Percentiles rank a stretch among this genome's conserved stretches.
These are phyloP conservation scores for Macquaria australasica DNA, from an alignment of 2,113 vertebrate genomes.

Conservation along the genomic window DNA sequence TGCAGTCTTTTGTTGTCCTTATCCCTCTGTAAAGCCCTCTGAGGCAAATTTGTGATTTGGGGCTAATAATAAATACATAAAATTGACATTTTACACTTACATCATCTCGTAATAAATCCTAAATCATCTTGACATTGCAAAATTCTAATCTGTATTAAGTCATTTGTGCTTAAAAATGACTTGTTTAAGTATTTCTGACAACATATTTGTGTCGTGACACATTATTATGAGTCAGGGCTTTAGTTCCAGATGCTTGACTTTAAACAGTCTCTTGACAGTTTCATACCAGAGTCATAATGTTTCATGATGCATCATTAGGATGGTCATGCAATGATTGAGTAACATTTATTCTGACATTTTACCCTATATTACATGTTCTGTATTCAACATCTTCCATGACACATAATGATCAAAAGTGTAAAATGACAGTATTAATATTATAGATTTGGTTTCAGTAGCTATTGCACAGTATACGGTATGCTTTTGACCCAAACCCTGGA, in stretches of 20 bases:
- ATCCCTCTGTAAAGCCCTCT: not conserved
- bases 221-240: slow-evolving; percentile 24
- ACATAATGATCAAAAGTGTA: not conserved
- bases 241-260: not conserved
- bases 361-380: not conserved
- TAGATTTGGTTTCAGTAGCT: not conserved
- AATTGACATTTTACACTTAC: not conserved
- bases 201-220: not conserved
- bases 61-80: no score
- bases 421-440: not conserved
- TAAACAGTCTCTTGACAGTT: no score
- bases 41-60: not conserved
- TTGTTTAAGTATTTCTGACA: not conserved
- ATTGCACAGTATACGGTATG: not conserved
- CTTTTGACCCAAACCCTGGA: not conserved
- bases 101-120: not conserved
- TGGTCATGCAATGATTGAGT: not conserved
- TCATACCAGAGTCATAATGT: not conserved
- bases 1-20: not conserved
- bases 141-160: not conserved
- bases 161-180: not conserved
- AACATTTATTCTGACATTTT: not conserved
- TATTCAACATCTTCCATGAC: not conserved
- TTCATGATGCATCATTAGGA: not conserved
- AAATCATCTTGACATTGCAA: not conserved